Evolutionary conservation across 2,797 vertebrate genomes (phyloP), one percentile per base, ranked within the genome.

Genomic region (Enteromius mattozi): DNA sequence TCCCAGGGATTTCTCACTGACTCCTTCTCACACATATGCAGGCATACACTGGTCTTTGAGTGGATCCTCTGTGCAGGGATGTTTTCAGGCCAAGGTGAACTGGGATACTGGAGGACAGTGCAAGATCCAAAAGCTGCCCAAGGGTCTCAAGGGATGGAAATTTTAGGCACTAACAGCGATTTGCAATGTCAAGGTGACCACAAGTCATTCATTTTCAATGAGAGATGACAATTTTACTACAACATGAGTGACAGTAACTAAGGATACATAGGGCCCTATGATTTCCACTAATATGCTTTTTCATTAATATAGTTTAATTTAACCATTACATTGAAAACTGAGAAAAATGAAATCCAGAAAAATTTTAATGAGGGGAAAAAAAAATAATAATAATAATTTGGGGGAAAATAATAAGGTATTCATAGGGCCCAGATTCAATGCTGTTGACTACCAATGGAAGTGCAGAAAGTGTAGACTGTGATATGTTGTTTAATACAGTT

Each of bases 61-160:
- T n/a, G 59, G 6, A 14, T 80, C 49, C 59, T 42, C 16, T 24
- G 21, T 40, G 45, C 3, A 51, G 70, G 56, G 78, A 87, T 87
- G 78, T 85, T 90, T 84, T 82, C 49, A 84, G 88, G 89, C 84
- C 86, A 87, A 90, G 88, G 88, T 88, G 84, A 89, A 35, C 49
- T 24, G 27, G 49, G 51, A 82, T 40, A 66, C 77, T 61, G 37
- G 35, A 80, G 66, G 69, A 81, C 83, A 63, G 82, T n/a, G 47
- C 61, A 54, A 35, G 33, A 24, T 17, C 27, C 12, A 37, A 68
- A 49, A 56, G 13, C 33, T 30, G 74, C 24, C 81, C 3, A 21
- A 78, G 65, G 80, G 30, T 76, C 33, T 54, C 54, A 6, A 75
- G 47, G 49, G 19, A 54, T 76, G 19, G 49, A 21, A 75, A 24